Percentiles rank a stretch among this genome's conserved stretches.
Conservation (phyloP, 2,888 invertebrate genomes). For the Scrobipalpa costella region DNA sequence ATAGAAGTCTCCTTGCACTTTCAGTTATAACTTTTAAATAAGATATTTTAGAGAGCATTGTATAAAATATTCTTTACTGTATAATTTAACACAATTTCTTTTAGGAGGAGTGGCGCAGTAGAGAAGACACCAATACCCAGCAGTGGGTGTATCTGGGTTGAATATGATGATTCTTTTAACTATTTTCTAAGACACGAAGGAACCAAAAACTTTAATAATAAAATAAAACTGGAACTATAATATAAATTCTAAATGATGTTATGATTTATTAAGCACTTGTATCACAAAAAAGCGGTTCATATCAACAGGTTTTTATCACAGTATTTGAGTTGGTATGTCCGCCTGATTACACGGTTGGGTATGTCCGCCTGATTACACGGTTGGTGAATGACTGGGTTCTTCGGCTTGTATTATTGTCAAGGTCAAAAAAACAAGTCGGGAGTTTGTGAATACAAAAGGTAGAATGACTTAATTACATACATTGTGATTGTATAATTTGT, state of each 20-base stretch:
- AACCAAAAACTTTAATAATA: background rate
- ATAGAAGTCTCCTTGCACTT: constrained; percentile 39
- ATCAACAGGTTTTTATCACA: background rate
- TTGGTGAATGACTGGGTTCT: background rate
- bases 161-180: no score
- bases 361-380: constrained; percentile 1
- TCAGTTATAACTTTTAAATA: constrained; percentile 39
- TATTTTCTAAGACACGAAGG: background rate
- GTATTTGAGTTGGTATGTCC: background rate
- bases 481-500: background rate
- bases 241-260: background rate
- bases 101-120: no score
- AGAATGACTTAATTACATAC: background rate
- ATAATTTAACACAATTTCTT: background rate
- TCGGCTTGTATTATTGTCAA: background rate
- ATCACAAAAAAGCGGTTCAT: background rate
- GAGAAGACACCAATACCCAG: no score
- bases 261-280: background rate
- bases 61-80: background rate
- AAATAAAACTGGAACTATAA: no score
- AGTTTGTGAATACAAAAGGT: no score
- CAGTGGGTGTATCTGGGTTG: no score
- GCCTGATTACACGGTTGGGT: background rate
- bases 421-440: background rate
- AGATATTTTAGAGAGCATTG: constrained; percentile 39